Base-by-base conservation (phyloP, 2,113 vertebrate species). In the Ariopsis seemanni region DNA sequence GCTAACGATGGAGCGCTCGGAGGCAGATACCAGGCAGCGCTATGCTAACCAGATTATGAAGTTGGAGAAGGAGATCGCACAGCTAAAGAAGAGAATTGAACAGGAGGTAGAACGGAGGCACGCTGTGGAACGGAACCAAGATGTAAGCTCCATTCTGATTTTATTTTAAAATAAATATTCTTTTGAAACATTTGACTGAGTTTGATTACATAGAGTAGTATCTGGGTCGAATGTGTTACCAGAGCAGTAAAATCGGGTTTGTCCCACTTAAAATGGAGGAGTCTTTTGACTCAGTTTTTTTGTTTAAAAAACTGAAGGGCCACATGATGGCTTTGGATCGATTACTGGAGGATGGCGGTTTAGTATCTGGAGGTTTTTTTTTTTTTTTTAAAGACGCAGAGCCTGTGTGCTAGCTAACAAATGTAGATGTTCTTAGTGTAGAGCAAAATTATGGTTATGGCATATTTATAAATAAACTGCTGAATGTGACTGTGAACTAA, bases 61-160 rank as follows among this genome's bases (percentile, higher is more conserved):
- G 34, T 89, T 97, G 82, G 98, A 99, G 67, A 91, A 95, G 65
- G 98, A 99, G 89, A 91, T 98, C 84, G 78, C 92, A 86, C 96
- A 97, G 42, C 93, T 97, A 89, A 99, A 98, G 93, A 97, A 96
- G 91, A 98, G 96, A 81, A 86, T 98, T 87, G 96, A 97, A 85
- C 96, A 94, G 88, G 98, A 99, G 91, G 95, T 97, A 74, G 97
- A 97, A 34, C 97, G 97, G 91, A 97, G 97, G 85, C 97, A 99
- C 65, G 88, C 94, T 0, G 95, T 98, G 2, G 96, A 96, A 25
- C 97, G 97, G 90, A 97, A 94, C 82, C 96, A 97, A 86, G 98
- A 99, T 86, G 98, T 98, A 92, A 92, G 95, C 86, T 22, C 0
- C 5, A 30, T 27, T 48, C 17, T 1, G 8, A 30, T 2, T 27